These are phyloP conservation scores for Melanerpes aurifrons DNA, from an alignment of 2,113 vertebrate species.

Conservation along the genomic window DNA sequence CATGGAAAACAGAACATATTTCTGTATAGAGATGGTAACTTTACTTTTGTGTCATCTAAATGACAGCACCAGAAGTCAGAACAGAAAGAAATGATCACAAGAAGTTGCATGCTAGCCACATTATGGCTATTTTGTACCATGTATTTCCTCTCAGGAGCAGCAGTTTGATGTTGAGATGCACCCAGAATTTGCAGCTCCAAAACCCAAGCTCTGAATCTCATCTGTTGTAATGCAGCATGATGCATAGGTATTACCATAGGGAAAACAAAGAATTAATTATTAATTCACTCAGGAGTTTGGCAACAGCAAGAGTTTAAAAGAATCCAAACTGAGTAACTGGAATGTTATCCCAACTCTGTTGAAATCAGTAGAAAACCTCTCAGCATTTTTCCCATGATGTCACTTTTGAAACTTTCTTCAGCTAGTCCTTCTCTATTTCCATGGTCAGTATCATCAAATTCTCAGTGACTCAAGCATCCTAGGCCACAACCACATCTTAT, in stretches of 20 bases:
- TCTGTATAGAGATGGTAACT: constrained; percentile 39
- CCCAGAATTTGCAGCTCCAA: background rate
- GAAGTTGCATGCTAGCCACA: background rate
- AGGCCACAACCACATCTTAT: background rate
- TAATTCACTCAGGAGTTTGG: background rate
- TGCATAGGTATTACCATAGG: background rate
- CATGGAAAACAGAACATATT: constrained; percentile 14
- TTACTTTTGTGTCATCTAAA: constrained; percentile 21
- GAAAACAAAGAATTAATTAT: background rate
- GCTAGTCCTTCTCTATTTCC: background rate
- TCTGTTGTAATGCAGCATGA: background rate
- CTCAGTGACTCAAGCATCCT: background rate
- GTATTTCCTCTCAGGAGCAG: background rate
- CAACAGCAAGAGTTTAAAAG: background rate
- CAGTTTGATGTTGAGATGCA: background rate
- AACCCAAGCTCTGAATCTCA: background rate
- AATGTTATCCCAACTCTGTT: background rate
- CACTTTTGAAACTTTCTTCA: background rate
- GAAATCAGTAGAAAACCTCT: background rate
- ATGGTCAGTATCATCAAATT: background rate
- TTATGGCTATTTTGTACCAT: background rate
- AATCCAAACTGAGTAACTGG: background rate
- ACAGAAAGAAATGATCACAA: background rate
- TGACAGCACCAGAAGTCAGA: background rate
- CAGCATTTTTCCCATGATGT: background rate